phyloP scores from a whole-genome alignment of 2,888 invertebrate genomes.

The Stenichneumon culpator region DNA sequence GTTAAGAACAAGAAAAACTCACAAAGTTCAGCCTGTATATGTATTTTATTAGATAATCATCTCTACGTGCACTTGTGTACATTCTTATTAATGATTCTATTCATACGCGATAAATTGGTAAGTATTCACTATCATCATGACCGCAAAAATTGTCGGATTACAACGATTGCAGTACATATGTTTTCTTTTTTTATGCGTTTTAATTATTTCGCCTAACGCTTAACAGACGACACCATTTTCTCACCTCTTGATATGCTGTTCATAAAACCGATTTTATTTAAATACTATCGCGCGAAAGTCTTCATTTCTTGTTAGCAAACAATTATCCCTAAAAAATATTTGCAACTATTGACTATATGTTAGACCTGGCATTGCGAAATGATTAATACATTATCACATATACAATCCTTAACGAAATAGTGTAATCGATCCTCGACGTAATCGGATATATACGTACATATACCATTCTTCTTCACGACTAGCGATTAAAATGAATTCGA shows the following conservation, averaged over 20 bases:
- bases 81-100: slow-evolving; percentile 61
- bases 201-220: slow-evolving; percentile 28
- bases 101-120: slow-evolving; percentile 38
- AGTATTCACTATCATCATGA: slow-evolving; percentile 45
- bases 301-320: slow-evolving; percentile 72
- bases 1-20: slow-evolving; percentile 10
- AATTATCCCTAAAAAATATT: slow-evolving; percentile 74
- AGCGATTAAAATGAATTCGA: slow-evolving; percentile 63
- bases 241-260: slow-evolving; percentile 56
- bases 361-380: slow-evolving; percentile 72
- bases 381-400: slow-evolving; percentile 66
- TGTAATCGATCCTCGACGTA: slow-evolving; percentile 45
- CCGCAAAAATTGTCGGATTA: slow-evolving; percentile 10
- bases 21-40: slow-evolving; percentile 45
- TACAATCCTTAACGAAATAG: slow-evolving; percentile 68
- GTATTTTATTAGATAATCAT: slow-evolving; percentile 51
- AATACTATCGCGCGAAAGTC: slow-evolving; percentile 20
- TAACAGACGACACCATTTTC: slow-evolving; percentile 27
- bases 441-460: slow-evolving; percentile 20
- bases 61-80: slow-evolving; percentile 67
- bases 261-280: slow-evolving; percentile 33
- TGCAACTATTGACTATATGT: slow-evolving; percentile 73
- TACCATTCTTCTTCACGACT: slow-evolving; percentile 37
- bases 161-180: slow-evolving; percentile 8
- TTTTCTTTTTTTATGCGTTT: slow-evolving; percentile 6